phyloP scores from a whole-genome alignment of 2,888 invertebrate species.

The Ophraella communa region DNA sequence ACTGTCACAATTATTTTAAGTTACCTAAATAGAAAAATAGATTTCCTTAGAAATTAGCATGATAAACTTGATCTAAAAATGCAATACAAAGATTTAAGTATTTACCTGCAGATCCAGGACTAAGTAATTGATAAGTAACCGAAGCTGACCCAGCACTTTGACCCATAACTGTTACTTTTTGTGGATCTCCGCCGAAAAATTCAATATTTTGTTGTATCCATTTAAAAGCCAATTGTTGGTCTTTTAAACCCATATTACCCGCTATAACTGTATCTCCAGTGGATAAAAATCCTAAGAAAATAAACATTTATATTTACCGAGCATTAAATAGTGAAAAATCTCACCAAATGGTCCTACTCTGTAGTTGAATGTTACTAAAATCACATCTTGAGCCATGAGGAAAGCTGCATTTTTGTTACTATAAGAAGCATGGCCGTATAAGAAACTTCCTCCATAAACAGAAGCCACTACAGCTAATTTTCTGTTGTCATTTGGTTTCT shows the following conservation, averaged over 20 bases:
- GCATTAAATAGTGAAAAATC: no score
- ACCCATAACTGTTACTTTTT: conserved; percentile 32
- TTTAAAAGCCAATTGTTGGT: conserved; percentile 29
- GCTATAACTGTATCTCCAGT: conserved; percentile 37
- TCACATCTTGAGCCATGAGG: conserved; percentile 41
- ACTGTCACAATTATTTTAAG: neutral
- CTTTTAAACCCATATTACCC: conserved; percentile 39
- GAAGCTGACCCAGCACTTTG: conserved; percentile 35
- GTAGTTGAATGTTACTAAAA: conserved; percentile 44
- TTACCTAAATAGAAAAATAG: no score
- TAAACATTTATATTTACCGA: no score
- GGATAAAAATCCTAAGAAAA: conserved; percentile 41
- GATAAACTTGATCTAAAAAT: no score
- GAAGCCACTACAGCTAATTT: conserved; percentile 42
- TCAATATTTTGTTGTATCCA: conserved; percentile 30
- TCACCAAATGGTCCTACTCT: conserved; percentile 46
- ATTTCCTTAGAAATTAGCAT: no score
- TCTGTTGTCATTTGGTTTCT: conserved; percentile 11
- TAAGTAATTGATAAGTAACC: conserved; percentile 29
- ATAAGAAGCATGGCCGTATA: conserved; percentile 33
- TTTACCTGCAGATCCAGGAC: conserved; percentile 29
- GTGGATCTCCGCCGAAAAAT: conserved; percentile 30
- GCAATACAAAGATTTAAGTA: neutral
- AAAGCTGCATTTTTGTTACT: conserved; percentile 35
- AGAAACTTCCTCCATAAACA: conserved; percentile 45